Evolutionary conservation across 2,888 invertebrate species (phyloP), one percentile per base, ranked within the genome.

Genomic region (Blastobasis adustella): DNA sequence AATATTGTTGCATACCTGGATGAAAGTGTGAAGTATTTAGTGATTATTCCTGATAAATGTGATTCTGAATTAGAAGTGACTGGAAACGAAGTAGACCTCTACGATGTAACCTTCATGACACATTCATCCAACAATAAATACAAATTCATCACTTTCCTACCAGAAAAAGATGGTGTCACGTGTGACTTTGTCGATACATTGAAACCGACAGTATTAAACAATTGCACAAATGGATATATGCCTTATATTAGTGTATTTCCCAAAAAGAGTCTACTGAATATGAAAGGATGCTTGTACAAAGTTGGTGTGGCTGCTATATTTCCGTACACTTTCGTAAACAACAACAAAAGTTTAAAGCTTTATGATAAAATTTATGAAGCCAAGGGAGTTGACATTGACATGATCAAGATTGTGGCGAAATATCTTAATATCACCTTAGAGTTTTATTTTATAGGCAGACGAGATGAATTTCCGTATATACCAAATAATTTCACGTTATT

Each of bases 401-500:
- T 82, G 0, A 52, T 83, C 3, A 82, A 83, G 65, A 79, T 82
- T 2, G 58, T 80, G 9, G 59, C 69, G 5, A 49, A 74, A 8
- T 63, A 73, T 54, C 69, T 80, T 1, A 85, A 86, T 51, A 73
- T 74, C 0, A 68, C 71, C 0, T 53, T 80, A n/a, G 63, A 73
- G 0, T 54, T 76, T 39, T 62, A 69, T 56, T 79, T 73, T 46
- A 67, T 80, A 49, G 48, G 53, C 10, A 70, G 62, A 50, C 56
- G 56, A 6, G 69, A 72, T 61, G 69, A 71, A 56, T 73, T 67
- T 52, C 67, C 71, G 0, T 62, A 43, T 10, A 36, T 51, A 2
- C 51, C 23, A 23, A 23, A 69, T 0, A 60, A 68, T 0, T 80
- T 70, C 56, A 7, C 82, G 37, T 45, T 65, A 1, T 70, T 69